A percentile compares a stretch with the other conserved stretches of the same genome.
phyloP scores from a whole-genome alignment of 2,888 invertebrate genomes.

The Orthonychiurus folsomi region DNA sequence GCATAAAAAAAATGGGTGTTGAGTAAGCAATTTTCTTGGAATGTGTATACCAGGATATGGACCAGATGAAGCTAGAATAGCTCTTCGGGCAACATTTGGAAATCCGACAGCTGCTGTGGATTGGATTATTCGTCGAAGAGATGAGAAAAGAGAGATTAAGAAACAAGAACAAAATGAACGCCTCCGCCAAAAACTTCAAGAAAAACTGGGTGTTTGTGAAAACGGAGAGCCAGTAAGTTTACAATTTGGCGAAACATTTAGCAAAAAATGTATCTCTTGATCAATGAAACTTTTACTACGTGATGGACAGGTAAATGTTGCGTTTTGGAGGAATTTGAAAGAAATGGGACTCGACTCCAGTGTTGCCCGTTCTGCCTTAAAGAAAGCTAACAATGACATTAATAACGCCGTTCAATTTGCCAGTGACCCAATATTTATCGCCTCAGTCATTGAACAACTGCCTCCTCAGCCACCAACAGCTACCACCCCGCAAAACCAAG shows the following conservation, averaged over 20 bases:
- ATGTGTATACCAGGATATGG: slow-evolving; percentile 52
- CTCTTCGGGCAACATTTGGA: slow-evolving; percentile 54
- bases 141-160: slow-evolving; percentile 49
- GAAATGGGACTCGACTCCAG: slow-evolving; percentile 61
- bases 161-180: slow-evolving; percentile 46
- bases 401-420: slow-evolving; percentile 57
- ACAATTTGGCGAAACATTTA: neutral
- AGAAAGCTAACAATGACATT: slow-evolving; percentile 60
- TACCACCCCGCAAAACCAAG: no score
- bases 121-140: slow-evolving; percentile 54
- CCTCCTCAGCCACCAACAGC: neutral
- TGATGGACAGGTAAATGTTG: slow-evolving; percentile 49
- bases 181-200: slow-evolving; percentile 37
- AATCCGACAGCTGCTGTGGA: slow-evolving; percentile 56
- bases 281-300: slow-evolving; percentile 32
- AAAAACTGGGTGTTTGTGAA: slow-evolving; percentile 29
- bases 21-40: neutral
- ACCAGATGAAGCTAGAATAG: slow-evolving; percentile 59
- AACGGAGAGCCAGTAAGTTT: slow-evolving; percentile 30
- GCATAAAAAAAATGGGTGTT: neutral
- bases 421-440: slow-evolving; percentile 46
- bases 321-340: slow-evolving; percentile 50
- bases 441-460: slow-evolving; percentile 10
- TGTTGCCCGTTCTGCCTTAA: slow-evolving; percentile 55
- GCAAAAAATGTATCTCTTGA: neutral